Conservation (phyloP, 2,113 vertebrate species). For the Mormyrus lacerda region DNA sequence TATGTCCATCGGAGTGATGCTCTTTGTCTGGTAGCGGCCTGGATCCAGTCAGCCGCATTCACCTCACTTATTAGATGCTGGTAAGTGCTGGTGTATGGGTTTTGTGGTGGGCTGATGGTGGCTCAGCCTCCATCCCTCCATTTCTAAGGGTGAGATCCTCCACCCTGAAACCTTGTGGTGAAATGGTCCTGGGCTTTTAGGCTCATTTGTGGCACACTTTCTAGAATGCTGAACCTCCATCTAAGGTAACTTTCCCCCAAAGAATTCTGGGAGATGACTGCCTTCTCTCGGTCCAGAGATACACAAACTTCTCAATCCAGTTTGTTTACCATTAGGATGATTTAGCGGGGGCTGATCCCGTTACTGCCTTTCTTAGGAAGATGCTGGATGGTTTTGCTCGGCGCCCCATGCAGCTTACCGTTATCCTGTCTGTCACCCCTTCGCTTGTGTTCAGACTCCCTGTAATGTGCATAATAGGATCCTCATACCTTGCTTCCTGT, state of each 20-base stretch:
- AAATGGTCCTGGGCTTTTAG: slow-evolving; percentile 31
- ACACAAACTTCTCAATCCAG: slow-evolving; percentile 26
- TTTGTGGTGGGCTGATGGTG: slow-evolving; percentile 27
- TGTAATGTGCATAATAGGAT: background rate
- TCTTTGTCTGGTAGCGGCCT: background rate
- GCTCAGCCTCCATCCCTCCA: slow-evolving; percentile 35
- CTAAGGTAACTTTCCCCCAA: slow-evolving; percentile 13
- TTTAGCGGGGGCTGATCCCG: background rate
- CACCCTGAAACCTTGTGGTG: slow-evolving; percentile 31
- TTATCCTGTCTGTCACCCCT: slow-evolving; percentile 10
- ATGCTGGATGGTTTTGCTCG: background rate
- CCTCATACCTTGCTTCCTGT: background rate
- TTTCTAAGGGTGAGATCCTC: slow-evolving; percentile 31
- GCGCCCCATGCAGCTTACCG: slow-evolving; percentile 7
- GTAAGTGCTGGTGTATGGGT: background rate
- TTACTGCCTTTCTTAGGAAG: slow-evolving; percentile 10
- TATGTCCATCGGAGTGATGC: background rate
- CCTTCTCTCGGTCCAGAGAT: slow-evolving; percentile 7
- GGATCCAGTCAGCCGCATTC: background rate
- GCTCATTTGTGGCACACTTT: slow-evolving; percentile 18
- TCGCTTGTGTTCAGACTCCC: background rate
- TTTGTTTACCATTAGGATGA: slow-evolving; percentile 28
- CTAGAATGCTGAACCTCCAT: background rate
- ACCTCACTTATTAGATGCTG: background rate
- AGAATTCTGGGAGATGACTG: slow-evolving; percentile 22